Evolutionary conservation across 2,888 invertebrate genomes (phyloP).

Genomic region (Tetheella fluctuosa): DNA sequence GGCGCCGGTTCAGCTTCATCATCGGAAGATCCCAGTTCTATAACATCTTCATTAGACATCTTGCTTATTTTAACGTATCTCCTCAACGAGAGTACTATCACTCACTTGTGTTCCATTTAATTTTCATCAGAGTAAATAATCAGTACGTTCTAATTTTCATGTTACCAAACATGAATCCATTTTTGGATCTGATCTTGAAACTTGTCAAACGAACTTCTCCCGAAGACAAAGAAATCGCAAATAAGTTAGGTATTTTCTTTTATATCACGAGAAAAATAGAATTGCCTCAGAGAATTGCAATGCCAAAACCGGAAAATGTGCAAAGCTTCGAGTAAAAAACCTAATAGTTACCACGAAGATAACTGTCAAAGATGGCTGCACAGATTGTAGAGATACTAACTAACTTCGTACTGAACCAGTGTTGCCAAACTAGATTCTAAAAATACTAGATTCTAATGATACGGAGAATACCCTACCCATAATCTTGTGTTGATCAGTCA

Average conservation of each 20-base stretch:
- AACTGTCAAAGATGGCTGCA: no score
- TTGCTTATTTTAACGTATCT: slow-evolving; percentile 23
- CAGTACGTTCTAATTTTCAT: not conserved
- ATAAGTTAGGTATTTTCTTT: not conserved
- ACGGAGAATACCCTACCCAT: no score
- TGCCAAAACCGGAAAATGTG: not conserved
- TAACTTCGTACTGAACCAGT: no score
- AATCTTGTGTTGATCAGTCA: no score
- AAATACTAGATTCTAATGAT: no score
- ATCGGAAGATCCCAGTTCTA: slow-evolving; percentile 77
- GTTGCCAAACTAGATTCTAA: no score
- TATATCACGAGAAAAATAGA: not conserved
- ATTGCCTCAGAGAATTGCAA: not conserved
- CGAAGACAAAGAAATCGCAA: not conserved
- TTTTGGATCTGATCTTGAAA: not conserved
- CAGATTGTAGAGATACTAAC: no score
- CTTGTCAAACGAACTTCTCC: not conserved
- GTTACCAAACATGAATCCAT: not conserved
- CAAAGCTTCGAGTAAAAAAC: not conserved
- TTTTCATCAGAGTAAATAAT: no score
- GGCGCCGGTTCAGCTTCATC: slow-evolving; percentile 69
- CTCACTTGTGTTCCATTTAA: not conserved
- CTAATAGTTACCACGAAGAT: no score
- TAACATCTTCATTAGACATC: slow-evolving; percentile 75
- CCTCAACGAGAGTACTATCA: not conserved